A percentile compares a stretch with the other conserved stretches of the same genome.
phyloP scores from a whole-genome alignment of 2,113 vertebrate genomes.

The Rhagologus leucostigma region DNA sequence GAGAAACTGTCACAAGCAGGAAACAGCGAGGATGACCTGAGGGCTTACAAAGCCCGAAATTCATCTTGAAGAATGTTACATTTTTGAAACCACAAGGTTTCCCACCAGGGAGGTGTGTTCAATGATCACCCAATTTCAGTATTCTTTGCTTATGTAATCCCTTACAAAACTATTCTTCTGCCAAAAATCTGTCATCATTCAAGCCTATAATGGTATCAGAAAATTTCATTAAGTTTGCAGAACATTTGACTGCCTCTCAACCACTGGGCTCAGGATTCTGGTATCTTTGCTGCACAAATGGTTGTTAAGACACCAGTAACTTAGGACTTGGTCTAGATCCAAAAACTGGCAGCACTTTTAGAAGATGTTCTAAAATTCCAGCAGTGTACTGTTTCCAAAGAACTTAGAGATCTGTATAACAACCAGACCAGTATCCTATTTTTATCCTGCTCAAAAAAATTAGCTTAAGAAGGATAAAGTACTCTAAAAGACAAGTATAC shows the following conservation, averaged over 20 bases:
- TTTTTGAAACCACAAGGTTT: neutral
- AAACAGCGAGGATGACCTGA: neutral
- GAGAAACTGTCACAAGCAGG: neutral
- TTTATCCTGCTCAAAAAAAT: neutral
- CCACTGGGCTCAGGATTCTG: neutral
- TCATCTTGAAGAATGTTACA: neutral
- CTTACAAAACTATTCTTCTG: neutral
- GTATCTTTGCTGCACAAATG: neutral
- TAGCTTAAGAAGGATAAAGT: neutral
- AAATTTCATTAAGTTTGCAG: neutral
- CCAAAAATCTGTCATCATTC: slow-evolving; percentile 3
- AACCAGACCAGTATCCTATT: neutral
- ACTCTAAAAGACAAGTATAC: neutral
- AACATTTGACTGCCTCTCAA: neutral
- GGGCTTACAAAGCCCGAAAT: neutral
- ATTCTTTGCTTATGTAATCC: neutral
- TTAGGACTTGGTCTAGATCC: neutral
- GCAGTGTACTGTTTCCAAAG: neutral
- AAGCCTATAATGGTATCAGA: neutral
- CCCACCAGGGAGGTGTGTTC: neutral
- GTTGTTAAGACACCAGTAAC: neutral
- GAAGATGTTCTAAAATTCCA: neutral
- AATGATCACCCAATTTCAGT: neutral
- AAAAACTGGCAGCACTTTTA: neutral
- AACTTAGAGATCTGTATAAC: neutral